Evolutionary conservation across 2,888 invertebrate genomes (phyloP).

Genomic region (Scaptomyza tumidula): DNA sequence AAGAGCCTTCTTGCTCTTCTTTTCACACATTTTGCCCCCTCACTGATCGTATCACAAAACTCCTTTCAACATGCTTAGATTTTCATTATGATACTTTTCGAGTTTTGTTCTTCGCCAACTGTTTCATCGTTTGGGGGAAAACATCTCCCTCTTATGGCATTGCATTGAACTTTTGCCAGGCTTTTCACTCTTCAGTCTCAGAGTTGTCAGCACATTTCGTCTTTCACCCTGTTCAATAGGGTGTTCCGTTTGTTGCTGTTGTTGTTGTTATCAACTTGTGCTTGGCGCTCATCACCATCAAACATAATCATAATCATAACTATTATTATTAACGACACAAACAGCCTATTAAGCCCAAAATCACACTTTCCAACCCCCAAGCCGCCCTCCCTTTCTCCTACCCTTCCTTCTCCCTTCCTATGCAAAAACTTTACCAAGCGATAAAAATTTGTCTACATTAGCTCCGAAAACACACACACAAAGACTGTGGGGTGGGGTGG

Average conservation of each 20-base stretch:
- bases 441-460: constrained; percentile 77
- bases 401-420: background rate
- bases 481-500: background rate
- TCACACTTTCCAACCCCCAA: constrained; percentile 29
- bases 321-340: constrained; percentile 74
- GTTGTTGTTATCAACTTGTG: constrained; percentile 42
- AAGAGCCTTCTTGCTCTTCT: too few relatives aligned
- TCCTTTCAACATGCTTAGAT: constrained; percentile 1
- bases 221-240: background rate
- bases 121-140: background rate
- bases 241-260: constrained; percentile 40
- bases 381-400: background rate
- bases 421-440: constrained; percentile 68
- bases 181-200: background rate
- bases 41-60: background rate
- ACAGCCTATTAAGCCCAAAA: constrained; percentile 71
- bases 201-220: constrained; percentile 35
- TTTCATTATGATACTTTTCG: background rate
- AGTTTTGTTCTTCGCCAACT: background rate
- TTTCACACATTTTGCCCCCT: background rate
- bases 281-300: constrained; percentile 60
- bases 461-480: constrained; percentile 22
- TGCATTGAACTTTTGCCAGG: constrained; percentile 32
- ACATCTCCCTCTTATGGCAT: background rate
- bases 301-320: constrained; percentile 73